These are phyloP conservation scores for Periophthalmus magnuspinnatus DNA, from an alignment of 2,797 vertebrate genomes.

Conservation along the genomic window DNA sequence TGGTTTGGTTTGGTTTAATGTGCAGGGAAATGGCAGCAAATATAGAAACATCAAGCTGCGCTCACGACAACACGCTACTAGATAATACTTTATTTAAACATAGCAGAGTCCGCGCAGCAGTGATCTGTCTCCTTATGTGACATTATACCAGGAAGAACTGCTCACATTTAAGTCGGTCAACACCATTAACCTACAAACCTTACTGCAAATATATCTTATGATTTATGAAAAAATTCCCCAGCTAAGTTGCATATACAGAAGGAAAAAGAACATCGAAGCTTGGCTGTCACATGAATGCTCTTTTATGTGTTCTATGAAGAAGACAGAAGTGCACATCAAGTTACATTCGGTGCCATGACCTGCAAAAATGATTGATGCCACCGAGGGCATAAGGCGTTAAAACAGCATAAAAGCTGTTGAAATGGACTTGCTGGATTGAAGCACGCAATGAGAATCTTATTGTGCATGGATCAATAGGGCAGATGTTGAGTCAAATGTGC, in stretches of 20 bases:
- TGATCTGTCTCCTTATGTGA: conserved; percentile 3
- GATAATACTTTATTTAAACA: conserved; percentile 17
- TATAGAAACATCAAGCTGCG: conserved; percentile 35
- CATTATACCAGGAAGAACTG: neutral
- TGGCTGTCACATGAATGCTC: too few species aligned
- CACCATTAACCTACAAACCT: conserved; percentile 14
- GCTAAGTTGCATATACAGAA: neutral
- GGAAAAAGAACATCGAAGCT: neutral
- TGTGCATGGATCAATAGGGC: neutral
- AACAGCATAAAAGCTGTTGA: too few species aligned
- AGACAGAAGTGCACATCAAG: too few species aligned
- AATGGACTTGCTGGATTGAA: neutral
- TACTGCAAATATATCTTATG: conserved; percentile 2
- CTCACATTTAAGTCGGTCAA: conserved; percentile 13
- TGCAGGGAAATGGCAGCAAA: conserved; percentile 39
- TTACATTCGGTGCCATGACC: too few species aligned
- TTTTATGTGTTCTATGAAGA: neutral
- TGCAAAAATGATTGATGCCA: too few species aligned
- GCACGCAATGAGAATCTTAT: neutral
- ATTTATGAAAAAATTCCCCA: neutral
- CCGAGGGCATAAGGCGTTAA: too few species aligned
- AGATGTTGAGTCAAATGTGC: neutral
- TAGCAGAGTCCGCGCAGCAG: neutral
- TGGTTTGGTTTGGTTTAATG: conserved; percentile 44
- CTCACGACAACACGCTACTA: conserved; percentile 19